phyloP scores from a whole-genome alignment of 2,113 vertebrate species.

The Grammomys dolichurus region DNA sequence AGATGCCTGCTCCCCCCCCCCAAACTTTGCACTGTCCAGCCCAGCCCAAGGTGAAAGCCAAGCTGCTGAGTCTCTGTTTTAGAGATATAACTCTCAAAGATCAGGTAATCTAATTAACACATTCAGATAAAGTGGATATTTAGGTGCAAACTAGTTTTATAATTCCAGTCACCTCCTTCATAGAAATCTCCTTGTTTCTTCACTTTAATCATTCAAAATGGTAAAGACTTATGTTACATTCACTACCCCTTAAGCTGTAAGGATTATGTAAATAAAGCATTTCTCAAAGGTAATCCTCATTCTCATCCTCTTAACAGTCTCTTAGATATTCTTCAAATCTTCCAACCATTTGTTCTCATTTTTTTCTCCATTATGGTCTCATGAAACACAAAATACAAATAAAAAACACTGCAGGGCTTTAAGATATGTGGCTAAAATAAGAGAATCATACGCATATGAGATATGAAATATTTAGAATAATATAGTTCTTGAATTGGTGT shows the following conservation, averaged over 20 bases:
- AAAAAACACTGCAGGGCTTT: not conserved
- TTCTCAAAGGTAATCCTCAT: not conserved
- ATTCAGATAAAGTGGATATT: not conserved
- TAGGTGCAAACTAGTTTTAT: not conserved
- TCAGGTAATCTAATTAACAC: not conserved
- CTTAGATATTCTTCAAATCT: not conserved
- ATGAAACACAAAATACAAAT: not conserved
- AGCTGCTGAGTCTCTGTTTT: not conserved
- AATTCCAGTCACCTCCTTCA: constrained; percentile 7
- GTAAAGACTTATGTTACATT: not conserved
- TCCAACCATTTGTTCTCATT: not conserved
- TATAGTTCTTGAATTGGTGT: not conserved
- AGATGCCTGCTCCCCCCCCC: not conserved
- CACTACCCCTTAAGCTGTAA: not conserved
- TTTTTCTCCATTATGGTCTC: not conserved
- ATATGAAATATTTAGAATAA: not conserved
- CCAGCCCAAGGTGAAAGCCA: not conserved
- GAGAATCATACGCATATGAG: not conserved
- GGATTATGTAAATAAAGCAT: not conserved
- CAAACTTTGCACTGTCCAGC: too few species aligned
- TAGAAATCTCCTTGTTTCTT: not conserved
- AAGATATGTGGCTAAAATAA: not conserved
- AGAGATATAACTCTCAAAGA: not conserved
- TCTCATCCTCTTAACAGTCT: not conserved
- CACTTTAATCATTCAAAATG: not conserved